A percentile compares a stretch with the other conserved stretches of the same genome.
These are phyloP conservation scores for Nomada flava DNA, from an alignment of 2,888 invertebrate species.

Conservation along the genomic window DNA sequence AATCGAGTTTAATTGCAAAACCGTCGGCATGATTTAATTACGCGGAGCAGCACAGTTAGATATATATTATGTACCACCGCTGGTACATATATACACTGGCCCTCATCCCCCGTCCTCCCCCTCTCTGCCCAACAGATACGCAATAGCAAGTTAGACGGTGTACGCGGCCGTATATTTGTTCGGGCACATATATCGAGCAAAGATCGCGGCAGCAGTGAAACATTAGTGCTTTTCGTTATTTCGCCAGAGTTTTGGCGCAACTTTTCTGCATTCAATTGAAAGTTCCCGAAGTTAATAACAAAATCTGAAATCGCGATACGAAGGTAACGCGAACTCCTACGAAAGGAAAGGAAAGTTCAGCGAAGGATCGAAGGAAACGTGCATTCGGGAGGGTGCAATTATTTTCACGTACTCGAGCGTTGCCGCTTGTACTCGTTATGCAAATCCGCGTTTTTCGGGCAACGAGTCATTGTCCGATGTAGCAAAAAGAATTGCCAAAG, in stretches of 20 bases:
- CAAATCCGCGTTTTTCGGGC: conserved; percentile 44
- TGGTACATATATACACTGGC: conserved; percentile 42
- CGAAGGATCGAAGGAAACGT: not conserved
- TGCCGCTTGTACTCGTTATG: conserved; percentile 52
- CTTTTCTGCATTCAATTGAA: too few species aligned
- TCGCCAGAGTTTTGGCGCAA: too few species aligned
- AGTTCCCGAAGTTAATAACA: too few species aligned
- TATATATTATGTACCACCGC: conserved; percentile 65
- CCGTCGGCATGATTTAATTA: conserved; percentile 84
- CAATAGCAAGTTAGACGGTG: conserved; percentile 72
- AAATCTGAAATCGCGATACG: not conserved
- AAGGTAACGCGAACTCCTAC: not conserved
- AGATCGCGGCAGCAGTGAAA: conserved; percentile 35
- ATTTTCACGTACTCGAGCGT: conserved; percentile 29
- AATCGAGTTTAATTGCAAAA: conserved; percentile 84
- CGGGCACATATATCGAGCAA: conserved; percentile 29
- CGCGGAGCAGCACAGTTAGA: conserved; percentile 76
- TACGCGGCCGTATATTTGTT: conserved; percentile 31
- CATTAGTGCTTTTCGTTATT: not conserved
- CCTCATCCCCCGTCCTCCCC: conserved; percentile 1
- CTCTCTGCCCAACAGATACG: conserved; percentile 58
- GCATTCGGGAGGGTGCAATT: conserved; percentile 28
- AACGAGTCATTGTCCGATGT: conserved; percentile 49
- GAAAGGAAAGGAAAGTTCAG: not conserved
- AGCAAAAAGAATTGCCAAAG: conserved; percentile 14